Percentiles rank a stretch among this genome's conserved stretches.
phyloP scores from a whole-genome alignment of 2,888 invertebrate genomes.

The Drosophila ustulata region DNA sequence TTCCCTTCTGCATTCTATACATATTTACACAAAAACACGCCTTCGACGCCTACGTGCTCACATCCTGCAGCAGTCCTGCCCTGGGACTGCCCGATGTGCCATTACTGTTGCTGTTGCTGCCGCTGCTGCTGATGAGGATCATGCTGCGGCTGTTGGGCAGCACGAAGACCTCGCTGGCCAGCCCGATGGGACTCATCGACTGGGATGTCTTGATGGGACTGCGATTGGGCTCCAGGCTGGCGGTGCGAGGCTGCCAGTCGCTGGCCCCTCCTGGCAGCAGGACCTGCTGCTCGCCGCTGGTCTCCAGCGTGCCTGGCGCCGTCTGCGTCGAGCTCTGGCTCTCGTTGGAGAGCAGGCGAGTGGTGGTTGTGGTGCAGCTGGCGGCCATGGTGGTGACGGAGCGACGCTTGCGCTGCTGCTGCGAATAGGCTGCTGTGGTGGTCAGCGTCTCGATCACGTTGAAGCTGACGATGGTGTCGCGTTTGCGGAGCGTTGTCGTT shows the following conservation, averaged over 20 bases:
- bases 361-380: constrained; percentile 51
- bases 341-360: constrained; percentile 57
- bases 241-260: constrained; percentile 73
- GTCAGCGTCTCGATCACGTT: constrained; percentile 75
- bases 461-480: constrained; percentile 79
- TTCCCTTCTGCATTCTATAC: background rate
- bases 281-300: background rate
- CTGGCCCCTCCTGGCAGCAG: constrained; percentile 19
- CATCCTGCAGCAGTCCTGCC: constrained; percentile 70
- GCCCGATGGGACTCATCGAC: constrained; percentile 82
- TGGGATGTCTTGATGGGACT: constrained; percentile 84
- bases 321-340: constrained; percentile 66
- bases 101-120: constrained; percentile 47
- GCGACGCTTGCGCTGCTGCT: constrained; percentile 64
- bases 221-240: constrained; percentile 76
- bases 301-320: constrained; percentile 61
- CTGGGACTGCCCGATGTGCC: constrained; percentile 52
- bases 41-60: constrained; percentile 65
- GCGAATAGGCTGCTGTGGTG: constrained; percentile 37
- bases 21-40: constrained; percentile 8
- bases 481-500: constrained; percentile 72
- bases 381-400: constrained; percentile 66
- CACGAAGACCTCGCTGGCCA: constrained; percentile 74
- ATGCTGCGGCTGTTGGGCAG: constrained; percentile 84
- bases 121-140: constrained; percentile 81